Base-by-base conservation (phyloP, 2,797 vertebrate species). In the Arnoldichthys spilopterus region DNA sequence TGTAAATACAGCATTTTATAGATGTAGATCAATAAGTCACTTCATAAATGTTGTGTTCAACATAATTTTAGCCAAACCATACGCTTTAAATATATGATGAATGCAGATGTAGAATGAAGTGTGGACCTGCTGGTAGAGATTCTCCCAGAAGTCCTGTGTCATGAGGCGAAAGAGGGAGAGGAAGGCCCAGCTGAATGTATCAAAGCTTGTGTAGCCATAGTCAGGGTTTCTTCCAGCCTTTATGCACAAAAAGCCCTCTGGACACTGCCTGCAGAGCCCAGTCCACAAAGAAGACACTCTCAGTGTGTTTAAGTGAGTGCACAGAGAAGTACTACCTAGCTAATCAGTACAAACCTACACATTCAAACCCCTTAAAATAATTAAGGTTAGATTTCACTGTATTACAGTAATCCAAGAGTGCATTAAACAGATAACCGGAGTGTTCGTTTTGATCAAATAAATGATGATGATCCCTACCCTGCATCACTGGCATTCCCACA, bases 101-200 rank as follows among this genome's bases (percentile, higher is more conserved):
- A 58, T 18, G 24, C 62, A 15, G 13, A n/a, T n/a, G n/a, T n/a
- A n/a, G n/a, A n/a, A n/a, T 32, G 7, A 43, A 2, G 24, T 20
- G 47, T 56, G 18, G 51, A 99, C 98, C 96, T 98, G 94, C 85
- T 98, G 97, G 87, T 98, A 99, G 85, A 99, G 97, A 89, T 97
- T 97, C 90, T 99, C 98, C 97, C 97, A 99, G 89, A 77, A 98
- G 92, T 99, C 98, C 92, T 99, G 98, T 83, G 97, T 99, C 98
- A 99, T 99, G 87, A 99, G 94, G 54, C 98, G 93, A 93, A 99
- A 99, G 85, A 99, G 92, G 12, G 98, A 98, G 79, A 99, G 94
- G 91, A 99, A 99, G 15, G 98, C 98, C 98, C 98, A 99, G 90
- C 96, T 94, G 90, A 99, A 99, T 45, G 95, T 96, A 87, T 99